Evolutionary conservation across 2,797 vertebrate genomes (phyloP).

Genomic region (Ctenopoma kingsleyae): DNA sequence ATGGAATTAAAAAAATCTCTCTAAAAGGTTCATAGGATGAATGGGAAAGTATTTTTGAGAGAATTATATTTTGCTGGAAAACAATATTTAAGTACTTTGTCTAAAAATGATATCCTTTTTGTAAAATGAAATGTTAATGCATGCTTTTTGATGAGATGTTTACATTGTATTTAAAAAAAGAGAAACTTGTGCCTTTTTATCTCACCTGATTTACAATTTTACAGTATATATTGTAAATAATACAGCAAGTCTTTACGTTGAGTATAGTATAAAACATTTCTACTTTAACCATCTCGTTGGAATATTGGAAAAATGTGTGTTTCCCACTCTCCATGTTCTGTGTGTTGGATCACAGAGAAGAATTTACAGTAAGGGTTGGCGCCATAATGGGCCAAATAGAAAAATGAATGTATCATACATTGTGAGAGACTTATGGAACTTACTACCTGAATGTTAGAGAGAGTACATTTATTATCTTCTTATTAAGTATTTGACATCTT

Average conservation of each 20-base stretch:
- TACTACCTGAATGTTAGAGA: slow-evolving; percentile 85
- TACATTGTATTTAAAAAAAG: slow-evolving; percentile 99
- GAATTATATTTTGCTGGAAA: slow-evolving; percentile 99
- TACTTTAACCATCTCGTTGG: slow-evolving; percentile 84
- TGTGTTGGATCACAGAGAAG: slow-evolving; percentile 69
- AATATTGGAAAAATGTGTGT: slow-evolving; percentile 72
- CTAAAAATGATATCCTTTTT: slow-evolving; percentile 93
- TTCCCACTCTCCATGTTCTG: slow-evolving; percentile 75
- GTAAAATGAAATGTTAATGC: slow-evolving; percentile 99
- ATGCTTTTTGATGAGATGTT: slow-evolving; percentile 98
- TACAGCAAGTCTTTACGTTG: slow-evolving; percentile 88
- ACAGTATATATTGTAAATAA: slow-evolving; percentile 99
- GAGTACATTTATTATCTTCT: slow-evolving; percentile 76
- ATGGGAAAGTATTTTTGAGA: slow-evolving; percentile 99
- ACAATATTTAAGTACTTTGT: slow-evolving; percentile 99
- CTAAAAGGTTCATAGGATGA: slow-evolving; percentile 94
- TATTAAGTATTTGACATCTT: slow-evolving; percentile 65
- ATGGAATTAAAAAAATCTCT: slow-evolving; percentile 79
- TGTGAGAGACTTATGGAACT: slow-evolving; percentile 77
- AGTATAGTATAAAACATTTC: slow-evolving; percentile 91
- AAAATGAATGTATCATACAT: slow-evolving; percentile 83
- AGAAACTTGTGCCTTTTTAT: slow-evolving; percentile 99
- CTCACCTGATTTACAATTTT: slow-evolving; percentile 97
- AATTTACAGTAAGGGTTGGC: slow-evolving; percentile 56
- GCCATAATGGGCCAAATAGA: slow-evolving; percentile 61